Base-by-base conservation (phyloP, 92 coral and sea anemone genomes). In the Epizoanthus fatuus region DNA sequence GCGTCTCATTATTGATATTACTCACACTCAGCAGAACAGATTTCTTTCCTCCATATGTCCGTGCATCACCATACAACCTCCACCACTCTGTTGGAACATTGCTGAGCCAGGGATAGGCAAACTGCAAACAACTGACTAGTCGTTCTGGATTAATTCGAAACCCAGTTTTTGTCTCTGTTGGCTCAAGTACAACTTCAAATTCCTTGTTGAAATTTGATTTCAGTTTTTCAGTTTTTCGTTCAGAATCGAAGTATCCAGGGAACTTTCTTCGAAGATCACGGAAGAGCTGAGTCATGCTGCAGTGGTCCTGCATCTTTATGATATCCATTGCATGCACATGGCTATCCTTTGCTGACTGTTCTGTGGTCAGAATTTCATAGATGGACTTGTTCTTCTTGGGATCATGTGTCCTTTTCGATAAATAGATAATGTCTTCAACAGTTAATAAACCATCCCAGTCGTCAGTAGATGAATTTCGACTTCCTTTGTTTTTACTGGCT, bases 371-470 rank as follows among this genome's bases (percentile, higher is more conserved):
- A 2, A 67, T 16, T 71, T 85, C 84, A 85, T 76, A 85, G 16
- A 85, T 16, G 0, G 84, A 63, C 69, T 75, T 85, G 52, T 80
- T 85, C 11, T 7, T 85, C 16, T 66, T 11, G 12, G 77, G 65
- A 56, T 85, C 83, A 20, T 66, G 81, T 7, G 78, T 67, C 6
- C 35, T 76, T 68, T 75, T 85, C 0, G 84, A 68, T 14, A 85
- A n/a, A 55, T 64, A 51, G 40, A 85, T 63, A 65, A 85, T 63
- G 63, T 85, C 89, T 13, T 85, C 58, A 32, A 74, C 76, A n/a
- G 84, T 5, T 56, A 85, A 58, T 35, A 16, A 53, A 38, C 89
- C 89, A 85, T 85, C 83, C 84, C 84, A 75, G n/a, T 63, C 25
- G 7, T 68, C 72, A 74, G 13, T 29, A 7, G 13, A 47, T 11